Conservation (phyloP, 2,797 vertebrate genomes). For the Odontamblyopus rebecca region DNA sequence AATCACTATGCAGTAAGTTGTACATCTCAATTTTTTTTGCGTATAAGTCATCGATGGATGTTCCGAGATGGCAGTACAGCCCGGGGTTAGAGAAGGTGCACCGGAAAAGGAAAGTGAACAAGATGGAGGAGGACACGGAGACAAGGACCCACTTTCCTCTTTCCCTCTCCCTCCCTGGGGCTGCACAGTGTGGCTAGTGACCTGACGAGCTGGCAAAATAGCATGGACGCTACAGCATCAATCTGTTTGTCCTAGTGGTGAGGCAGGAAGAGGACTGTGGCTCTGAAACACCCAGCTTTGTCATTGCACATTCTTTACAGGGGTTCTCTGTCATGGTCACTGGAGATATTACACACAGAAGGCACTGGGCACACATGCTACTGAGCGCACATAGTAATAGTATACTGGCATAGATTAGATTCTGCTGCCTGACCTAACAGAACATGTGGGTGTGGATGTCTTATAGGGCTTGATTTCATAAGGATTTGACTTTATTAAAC, state of each 20-base stretch:
- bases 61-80: constrained; percentile 24
- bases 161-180: constrained; percentile 39
- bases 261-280: constrained; percentile 42
- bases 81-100: constrained; percentile 26
- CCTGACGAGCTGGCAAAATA: constrained; percentile 44
- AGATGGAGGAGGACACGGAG: constrained; percentile 27
- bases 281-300: constrained; percentile 31
- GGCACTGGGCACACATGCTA: constrained; percentile 15
- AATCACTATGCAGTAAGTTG: background rate
- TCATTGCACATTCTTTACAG: constrained; percentile 32
- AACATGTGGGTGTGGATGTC: too few species aligned
- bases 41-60: constrained; percentile 20
- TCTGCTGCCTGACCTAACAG: constrained; percentile 8
- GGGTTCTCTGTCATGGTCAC: constrained; percentile 45
- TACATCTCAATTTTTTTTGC: constrained; percentile 2
- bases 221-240: constrained; percentile 44
- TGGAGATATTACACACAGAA: constrained; percentile 36
- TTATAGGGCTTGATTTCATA: too few species aligned
- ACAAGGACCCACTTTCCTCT: constrained; percentile 32
- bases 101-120: constrained; percentile 24
- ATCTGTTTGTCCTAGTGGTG: constrained; percentile 56
- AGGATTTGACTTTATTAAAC: too few species aligned
- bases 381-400: constrained; percentile 11
- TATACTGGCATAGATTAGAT: constrained; percentile 13
- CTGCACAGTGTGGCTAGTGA: constrained; percentile 37